phyloP scores from a whole-genome alignment of 1,140 invertebrate species.

The Heliconius melpomene region DNA sequence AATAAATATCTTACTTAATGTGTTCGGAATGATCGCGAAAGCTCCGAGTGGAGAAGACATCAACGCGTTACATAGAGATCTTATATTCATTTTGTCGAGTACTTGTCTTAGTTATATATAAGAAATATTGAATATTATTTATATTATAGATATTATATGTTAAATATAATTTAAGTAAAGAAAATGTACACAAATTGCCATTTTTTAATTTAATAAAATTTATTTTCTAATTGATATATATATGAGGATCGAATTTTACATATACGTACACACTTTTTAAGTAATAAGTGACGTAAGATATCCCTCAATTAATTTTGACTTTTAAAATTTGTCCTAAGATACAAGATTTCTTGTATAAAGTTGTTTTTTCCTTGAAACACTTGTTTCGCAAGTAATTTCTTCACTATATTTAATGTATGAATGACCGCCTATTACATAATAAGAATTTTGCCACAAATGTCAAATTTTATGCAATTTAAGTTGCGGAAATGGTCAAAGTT shows the following conservation, averaged over 20 bases:
- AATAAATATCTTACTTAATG: slow-evolving; percentile 13
- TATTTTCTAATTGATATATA: too few species aligned
- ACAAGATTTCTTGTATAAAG: neutral
- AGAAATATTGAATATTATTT: neutral
- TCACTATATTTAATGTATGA: neutral
- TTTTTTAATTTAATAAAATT: too few species aligned
- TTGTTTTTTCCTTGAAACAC: slow-evolving; percentile 11
- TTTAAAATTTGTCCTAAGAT: neutral
- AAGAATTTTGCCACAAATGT: neutral
- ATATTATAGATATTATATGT: too few species aligned
- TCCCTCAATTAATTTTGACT: neutral
- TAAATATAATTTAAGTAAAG: too few species aligned
- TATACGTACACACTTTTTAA: too few species aligned
- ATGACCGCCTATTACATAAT: neutral
- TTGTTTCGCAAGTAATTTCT: slow-evolving; percentile 5
- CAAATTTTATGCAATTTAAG: neutral
- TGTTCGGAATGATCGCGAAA: slow-evolving; percentile 17
- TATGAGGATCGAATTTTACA: too few species aligned
- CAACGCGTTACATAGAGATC: slow-evolving; percentile 42
- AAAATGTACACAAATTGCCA: too few species aligned
- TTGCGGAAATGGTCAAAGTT: neutral
- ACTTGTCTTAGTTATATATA: neutral
- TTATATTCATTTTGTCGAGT: neutral
- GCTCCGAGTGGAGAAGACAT: slow-evolving; percentile 53
- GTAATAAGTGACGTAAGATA: neutral